Percentiles rank a stretch among this genome's conserved stretches.
Evolutionary conservation across 2,888 invertebrate genomes (phyloP).

Genomic region (Tubulanus polymorphus): DNA sequence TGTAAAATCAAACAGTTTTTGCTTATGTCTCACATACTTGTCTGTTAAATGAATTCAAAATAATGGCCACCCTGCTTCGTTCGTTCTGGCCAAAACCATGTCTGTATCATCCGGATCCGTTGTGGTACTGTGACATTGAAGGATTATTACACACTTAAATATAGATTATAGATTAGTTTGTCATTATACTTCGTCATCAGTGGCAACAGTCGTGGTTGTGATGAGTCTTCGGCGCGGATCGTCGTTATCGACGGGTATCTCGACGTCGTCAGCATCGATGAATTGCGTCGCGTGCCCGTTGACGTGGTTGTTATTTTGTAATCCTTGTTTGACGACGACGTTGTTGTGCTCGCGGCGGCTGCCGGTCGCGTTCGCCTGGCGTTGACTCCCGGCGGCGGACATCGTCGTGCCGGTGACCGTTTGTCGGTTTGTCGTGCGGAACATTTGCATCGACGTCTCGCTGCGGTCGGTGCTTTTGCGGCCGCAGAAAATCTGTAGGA

Average conservation of each 20-base stretch:
- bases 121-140: background rate
- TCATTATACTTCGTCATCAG: background rate
- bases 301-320: background rate
- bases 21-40: too few species aligned
- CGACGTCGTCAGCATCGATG: too few species aligned
- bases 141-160: background rate
- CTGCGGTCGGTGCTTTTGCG: background rate
- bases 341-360: background rate
- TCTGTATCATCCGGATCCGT: too few species aligned
- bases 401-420: background rate
- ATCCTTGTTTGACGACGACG: too few species aligned
- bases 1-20: too few species aligned
- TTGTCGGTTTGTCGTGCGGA: background rate
- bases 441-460: background rate
- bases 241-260: too few species aligned
- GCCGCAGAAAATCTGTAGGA: constrained; percentile 11
- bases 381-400: background rate
- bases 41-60: too few species aligned
- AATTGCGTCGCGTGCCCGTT: constrained; percentile 2
- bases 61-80: too few species aligned
- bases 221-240: too few species aligned
- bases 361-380: background rate
- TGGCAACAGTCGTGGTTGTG: background rate
- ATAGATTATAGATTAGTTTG: too few species aligned
- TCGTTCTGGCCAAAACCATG: too few species aligned